Base-by-base conservation (phyloP, 2,797 vertebrate species). In the Euthynnus affinis region DNA sequence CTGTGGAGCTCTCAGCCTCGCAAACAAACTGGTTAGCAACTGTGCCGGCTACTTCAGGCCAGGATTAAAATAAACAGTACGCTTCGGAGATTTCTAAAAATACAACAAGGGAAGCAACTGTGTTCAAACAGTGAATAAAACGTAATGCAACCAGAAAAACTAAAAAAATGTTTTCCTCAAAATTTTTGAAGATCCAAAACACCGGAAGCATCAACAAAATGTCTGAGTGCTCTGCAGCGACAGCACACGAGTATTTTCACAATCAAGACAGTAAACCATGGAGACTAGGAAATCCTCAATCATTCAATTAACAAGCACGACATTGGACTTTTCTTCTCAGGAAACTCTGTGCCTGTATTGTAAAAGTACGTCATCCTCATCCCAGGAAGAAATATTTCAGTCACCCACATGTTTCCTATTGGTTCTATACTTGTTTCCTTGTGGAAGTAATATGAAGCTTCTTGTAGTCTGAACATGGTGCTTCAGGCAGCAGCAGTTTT, bases 21-120 rank as follows among this genome's bases (percentile, higher is more conserved):
- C 49, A 70, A 71, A 88, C 63, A 81, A 68, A 84, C 71, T 25
- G 40, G 80, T 65, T 25, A 80, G 69, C 51, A 59, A 77, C 62
- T 64, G 69, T 61, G 61, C 22, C 14, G 59, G 40, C 53, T 66
- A 67, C 66, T 32, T 63, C 61, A 71, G 52, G 67, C 49, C 48
- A 8, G 22, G 18, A 76, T 72, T 51, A 65, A 88, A 89, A 83
- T 57, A 82, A 90, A 89, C 37, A 70, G 44, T 72, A 56, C 7
- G 58, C 56, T 66, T 77, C 52, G 74, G 70, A 78, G 56, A 15
- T 74, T 42, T 82, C 80, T 76, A 69, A 87, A 89, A 89, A 87
- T 82, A 87, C 46, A 77, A 51, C 52, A 3, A 44, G 22, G n/a
- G 3, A 53, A 10, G 63, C 42, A 60, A 64, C 53, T 29, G 57